Conservation (phyloP, 2,888 invertebrate genomes). For the Ptilodon capucinus region DNA sequence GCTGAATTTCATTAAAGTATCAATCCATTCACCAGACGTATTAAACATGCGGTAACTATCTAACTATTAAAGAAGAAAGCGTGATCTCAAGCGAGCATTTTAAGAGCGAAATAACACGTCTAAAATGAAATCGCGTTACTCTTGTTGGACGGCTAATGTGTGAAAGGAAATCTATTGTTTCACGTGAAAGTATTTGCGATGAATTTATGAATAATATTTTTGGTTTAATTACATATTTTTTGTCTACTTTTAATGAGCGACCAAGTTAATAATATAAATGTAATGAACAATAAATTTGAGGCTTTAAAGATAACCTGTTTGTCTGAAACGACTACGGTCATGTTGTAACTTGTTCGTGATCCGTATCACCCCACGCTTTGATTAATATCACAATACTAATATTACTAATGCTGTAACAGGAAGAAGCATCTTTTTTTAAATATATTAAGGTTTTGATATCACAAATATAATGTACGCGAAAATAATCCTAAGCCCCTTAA, state of each 20-base stretch:
- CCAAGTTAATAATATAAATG: no score
- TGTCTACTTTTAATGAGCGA: conserved; percentile 1
- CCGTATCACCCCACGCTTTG: background rate
- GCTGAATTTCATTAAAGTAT: background rate
- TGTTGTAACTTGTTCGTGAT: conserved; percentile 49
- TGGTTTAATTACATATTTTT: conserved; percentile 8
- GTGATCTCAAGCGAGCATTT: conserved; percentile 32
- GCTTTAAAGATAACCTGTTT: conserved; percentile 7
- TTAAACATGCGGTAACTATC: background rate
- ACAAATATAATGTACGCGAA: no score
- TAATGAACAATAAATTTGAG: background rate
- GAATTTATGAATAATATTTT: conserved; percentile 22
- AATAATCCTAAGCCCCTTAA: no score
- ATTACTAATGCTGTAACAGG: conserved; percentile 10
- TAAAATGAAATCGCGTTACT: conserved; percentile 27
- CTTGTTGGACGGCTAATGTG: background rate
- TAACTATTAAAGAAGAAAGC: conserved; percentile 38
- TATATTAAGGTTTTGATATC: background rate
- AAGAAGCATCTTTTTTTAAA: background rate
- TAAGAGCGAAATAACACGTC: conserved; percentile 31
- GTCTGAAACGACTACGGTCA: conserved; percentile 33
- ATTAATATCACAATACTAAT: conserved; percentile 2
- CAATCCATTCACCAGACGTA: conserved; percentile 8
- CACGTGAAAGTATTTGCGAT: conserved; percentile 47
- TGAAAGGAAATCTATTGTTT: conserved; percentile 1